These are phyloP conservation scores for Anneissia japonica DNA, from an alignment of 35 echinoderm and acorn worm species.

Conservation along the genomic window DNA sequence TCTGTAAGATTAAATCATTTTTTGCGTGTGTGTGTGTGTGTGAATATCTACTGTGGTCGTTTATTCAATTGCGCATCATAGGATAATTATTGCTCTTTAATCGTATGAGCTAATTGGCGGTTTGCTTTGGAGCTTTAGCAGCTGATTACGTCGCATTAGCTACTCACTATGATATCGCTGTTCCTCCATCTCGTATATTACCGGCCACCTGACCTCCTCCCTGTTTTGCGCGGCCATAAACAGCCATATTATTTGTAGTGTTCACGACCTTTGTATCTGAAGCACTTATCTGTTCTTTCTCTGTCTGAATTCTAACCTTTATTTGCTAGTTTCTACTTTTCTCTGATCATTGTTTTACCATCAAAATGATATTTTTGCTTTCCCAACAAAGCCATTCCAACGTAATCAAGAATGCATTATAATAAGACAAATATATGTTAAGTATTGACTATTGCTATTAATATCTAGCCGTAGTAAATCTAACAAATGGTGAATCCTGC, in stretches of 20 bases:
- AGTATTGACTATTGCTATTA: neutral
- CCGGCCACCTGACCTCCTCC: neutral
- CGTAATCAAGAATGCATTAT: neutral
- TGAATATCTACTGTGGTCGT: neutral
- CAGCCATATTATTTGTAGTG: neutral
- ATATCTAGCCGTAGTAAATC: no score
- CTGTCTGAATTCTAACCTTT: neutral
- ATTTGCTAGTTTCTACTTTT: neutral
- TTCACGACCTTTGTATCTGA: neutral
- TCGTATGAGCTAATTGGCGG: neutral
- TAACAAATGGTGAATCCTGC: no score
- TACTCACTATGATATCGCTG: neutral
- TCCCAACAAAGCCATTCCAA: neutral
- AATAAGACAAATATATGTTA: neutral
- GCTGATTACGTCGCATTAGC: neutral
- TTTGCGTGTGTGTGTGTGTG: no score
- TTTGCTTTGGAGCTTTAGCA: neutral
- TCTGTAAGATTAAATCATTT: no score
- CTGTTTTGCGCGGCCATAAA: neutral
- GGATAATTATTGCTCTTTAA: neutral
- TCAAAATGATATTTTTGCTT: neutral
- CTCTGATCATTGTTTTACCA: neutral
- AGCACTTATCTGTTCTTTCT: neutral
- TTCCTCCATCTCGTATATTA: neutral
- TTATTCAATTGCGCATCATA: neutral